Evolutionary conservation across 2,113 vertebrate species (phyloP), one percentile per base, ranked within the genome.

Genomic region (Dascyllus trimaculatus): DNA sequence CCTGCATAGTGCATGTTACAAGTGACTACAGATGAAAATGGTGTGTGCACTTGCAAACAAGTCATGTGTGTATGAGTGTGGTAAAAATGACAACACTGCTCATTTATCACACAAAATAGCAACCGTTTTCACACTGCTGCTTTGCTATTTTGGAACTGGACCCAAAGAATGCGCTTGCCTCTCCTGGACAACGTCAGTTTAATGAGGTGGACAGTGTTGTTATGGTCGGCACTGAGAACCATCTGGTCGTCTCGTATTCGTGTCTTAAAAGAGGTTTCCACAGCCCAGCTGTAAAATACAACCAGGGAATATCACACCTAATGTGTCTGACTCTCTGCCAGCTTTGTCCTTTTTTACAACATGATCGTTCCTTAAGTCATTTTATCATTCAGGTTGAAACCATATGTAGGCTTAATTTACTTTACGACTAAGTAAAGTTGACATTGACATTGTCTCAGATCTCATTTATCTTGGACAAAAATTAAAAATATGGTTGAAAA

Each of bases 231-330:
- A 85, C 74, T 43, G 19, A 81, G 68, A 76, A 79, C 90, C 88
- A 93, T 93, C 89, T 94, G 93, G 88, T 71, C 75, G 45, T 62
- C 57, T 70, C 71, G 21, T 81, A 82, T 61, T 52, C 26, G 35
- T 80, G 87, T 92, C 87, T 80, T 85, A 77, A 85, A 91, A 85
- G 56, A 81, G 69, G 56, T 85, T 91, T 88, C 65, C 68, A 60
- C 40, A 84, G 70, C 72, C 70, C 76, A 69, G 88, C 85, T 89
- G 81, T 86, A 89, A 90, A 91, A 87, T 71, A 70, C 65, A 81
- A 87, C 60, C 67, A 71, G 87, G 84, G 84, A 88, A 86, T 81
- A 86, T 87, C 66, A 53, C 78, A 90, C 71, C 84, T 88, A 76
- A 85, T 78, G 78, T 73, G 78, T 63, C 79, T 74, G 77, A 85